These are phyloP conservation scores for Beris chalybata DNA, from an alignment of 2,888 invertebrate species.

Conservation along the genomic window DNA sequence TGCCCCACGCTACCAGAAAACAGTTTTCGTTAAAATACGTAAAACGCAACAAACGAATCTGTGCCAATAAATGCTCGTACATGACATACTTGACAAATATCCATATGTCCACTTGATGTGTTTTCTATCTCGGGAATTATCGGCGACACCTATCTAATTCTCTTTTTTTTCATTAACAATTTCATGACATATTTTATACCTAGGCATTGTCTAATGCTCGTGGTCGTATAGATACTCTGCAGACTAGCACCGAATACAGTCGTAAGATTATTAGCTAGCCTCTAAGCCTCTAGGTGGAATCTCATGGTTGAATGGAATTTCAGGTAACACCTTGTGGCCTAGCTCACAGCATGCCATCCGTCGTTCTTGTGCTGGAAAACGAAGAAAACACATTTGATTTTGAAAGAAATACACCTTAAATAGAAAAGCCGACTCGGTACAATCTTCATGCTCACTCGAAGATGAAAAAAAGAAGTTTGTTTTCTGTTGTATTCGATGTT, in stretches of 20 bases:
- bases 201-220: neutral
- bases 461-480: neutral
- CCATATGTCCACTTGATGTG: conserved; percentile 1
- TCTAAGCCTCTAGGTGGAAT: conserved; percentile 5
- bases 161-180: neutral
- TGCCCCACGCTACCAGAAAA: too few species aligned
- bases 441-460: neutral
- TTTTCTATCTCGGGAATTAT: conserved; percentile 14
- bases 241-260: neutral
- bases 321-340: conserved; percentile 13
- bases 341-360: neutral
- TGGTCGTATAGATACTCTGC: neutral
- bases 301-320: conserved; percentile 19
- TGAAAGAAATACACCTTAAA: conserved; percentile 7
- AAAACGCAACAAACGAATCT: too few species aligned
- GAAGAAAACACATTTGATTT: neutral
- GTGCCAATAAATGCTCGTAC: neutral
- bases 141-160: conserved; percentile 9
- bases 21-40: too few species aligned
- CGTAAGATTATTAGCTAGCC: neutral
- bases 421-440: conserved; percentile 7
- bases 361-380: neutral
- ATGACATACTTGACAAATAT: conserved; percentile 20
- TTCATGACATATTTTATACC: too few species aligned
- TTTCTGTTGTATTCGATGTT: neutral